Conservation (phyloP, 2,797 vertebrate genomes). For the Sphaeramia orbicularis region DNA sequence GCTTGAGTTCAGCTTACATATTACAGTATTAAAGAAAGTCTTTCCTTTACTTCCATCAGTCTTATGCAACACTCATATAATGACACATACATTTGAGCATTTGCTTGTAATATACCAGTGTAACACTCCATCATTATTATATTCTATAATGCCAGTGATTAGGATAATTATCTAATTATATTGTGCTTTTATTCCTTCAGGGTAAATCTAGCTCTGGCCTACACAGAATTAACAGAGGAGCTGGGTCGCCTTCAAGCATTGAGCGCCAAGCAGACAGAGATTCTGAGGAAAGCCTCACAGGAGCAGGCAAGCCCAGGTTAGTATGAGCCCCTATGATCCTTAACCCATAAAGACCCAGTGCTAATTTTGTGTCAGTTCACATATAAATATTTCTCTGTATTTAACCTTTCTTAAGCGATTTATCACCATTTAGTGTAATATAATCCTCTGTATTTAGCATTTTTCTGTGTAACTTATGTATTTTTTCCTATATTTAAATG, state of each 20-base stretch:
- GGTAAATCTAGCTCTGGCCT: slow-evolving; percentile 97
- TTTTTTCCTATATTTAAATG: too few species aligned
- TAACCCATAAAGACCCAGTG: not conserved
- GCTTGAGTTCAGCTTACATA: not conserved
- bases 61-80: too few species aligned
- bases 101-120: not conserved
- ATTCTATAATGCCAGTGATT: slow-evolving; percentile 34
- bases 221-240: slow-evolving; percentile 97
- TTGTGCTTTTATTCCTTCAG: slow-evolving; percentile 72
- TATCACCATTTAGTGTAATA: too few species aligned
- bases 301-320: slow-evolving; percentile 88
- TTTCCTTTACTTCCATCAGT: not conserved
- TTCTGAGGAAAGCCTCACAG: slow-evolving; percentile 93
- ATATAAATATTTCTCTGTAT: too few species aligned
- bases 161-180: slow-evolving; percentile 45
- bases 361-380: too few species aligned
- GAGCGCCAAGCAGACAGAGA: slow-evolving; percentile 94
- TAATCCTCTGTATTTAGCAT: too few species aligned
- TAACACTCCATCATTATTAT: not conserved
- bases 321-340: not conserved
- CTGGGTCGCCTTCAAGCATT: slow-evolving; percentile 91
- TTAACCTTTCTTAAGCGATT: too few species aligned
- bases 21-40: not conserved
- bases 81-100: not conserved
- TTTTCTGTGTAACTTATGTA: too few species aligned